A percentile compares a stretch with the other conserved stretches of the same genome.
phyloP scores from a whole-genome alignment of 2,888 invertebrate species.

The Colostygia pectinataria region DNA sequence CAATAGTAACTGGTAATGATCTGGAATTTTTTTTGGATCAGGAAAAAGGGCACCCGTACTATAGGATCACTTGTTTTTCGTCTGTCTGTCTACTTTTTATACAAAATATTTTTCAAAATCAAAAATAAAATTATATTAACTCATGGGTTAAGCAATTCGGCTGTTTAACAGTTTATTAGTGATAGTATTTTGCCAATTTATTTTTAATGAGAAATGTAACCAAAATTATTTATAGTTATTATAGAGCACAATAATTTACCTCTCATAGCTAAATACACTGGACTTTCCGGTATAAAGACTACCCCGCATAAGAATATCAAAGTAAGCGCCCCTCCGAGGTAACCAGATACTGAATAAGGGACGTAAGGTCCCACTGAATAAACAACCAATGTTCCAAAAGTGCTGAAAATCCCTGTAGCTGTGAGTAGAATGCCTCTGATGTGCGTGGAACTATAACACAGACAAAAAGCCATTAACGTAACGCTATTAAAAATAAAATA shows the following conservation, averaged over 20 bases:
- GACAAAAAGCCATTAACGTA: background rate
- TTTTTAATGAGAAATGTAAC: no score
- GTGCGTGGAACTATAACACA: conserved; percentile 48
- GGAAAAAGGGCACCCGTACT: no score
- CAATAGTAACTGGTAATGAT: background rate
- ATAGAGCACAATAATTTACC: conserved; percentile 33
- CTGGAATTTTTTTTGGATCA: no score
- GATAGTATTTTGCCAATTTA: no score
- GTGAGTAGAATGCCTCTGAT: conserved; percentile 51
- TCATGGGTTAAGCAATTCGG: no score
- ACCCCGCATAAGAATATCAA: conserved; percentile 32
- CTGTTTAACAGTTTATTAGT: no score
- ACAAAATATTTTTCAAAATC: no score
- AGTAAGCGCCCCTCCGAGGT: conserved; percentile 38
- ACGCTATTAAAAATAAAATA: background rate
- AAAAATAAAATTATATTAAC: no score
- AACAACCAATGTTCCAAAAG: conserved; percentile 41
- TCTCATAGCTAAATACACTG: conserved; percentile 46
- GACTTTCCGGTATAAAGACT: conserved; percentile 49
- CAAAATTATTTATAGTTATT: no score
- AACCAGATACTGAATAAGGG: conserved; percentile 37
- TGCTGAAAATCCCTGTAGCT: conserved; percentile 40
- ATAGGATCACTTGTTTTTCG: no score
- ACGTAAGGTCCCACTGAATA: conserved; percentile 45
- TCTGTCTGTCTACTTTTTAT: no score